Base-by-base conservation (phyloP, 1,140 invertebrate genomes). In the Heterodera schachtii region DNA sequence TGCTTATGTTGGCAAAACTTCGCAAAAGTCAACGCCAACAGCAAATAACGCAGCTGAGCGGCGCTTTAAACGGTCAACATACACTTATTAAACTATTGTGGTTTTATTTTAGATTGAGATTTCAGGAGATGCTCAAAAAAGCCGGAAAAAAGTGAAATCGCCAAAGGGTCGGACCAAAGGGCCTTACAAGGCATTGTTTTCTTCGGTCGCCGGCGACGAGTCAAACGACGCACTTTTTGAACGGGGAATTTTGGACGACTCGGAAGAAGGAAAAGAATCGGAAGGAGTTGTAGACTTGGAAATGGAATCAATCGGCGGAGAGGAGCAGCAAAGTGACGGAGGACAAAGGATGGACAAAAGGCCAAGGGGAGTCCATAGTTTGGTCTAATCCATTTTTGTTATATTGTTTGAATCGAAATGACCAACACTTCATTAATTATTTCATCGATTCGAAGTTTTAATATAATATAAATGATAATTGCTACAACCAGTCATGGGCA, bases 131-230 rank as follows among this genome's bases (percentile, higher is more conserved):
- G 7, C 73, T 67, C 76, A 69, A 46, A 74, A 67, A 67, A 6
- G 75, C 31, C 46, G 57, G 8, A 16, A 31, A 82, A 82, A 80
- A n/a, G 49, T 9, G 11, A 81, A 52, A 52, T 52, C 49, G 43
- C 80, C 77, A 19, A 52, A 57, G 43, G n/a, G 82, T 44, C 60
- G 46, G n/a, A 69, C 44, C 80, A 80, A 79, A 41, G 79, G 79
- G 9, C 21, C 57, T 46, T 80, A 80, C n/a, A 80, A 80, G 9
- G 74, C 79, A 2, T 82, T 80, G 43, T 47, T 80, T 11, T 49
- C 76, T 31, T 21, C 44, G 4, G 31, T 8, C 64, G 79, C 31
- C 21, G 76, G 64, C 57, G 70, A 57, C 74, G 11, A 43, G 43
- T 49, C n/a, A 69, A 43, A 69, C 8, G 6, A 43, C n/a, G 6